Evolutionary conservation across 2,113 vertebrate genomes (phyloP), one percentile per base, ranked within the genome.

Genomic region (Sisor rabdophorus): DNA sequence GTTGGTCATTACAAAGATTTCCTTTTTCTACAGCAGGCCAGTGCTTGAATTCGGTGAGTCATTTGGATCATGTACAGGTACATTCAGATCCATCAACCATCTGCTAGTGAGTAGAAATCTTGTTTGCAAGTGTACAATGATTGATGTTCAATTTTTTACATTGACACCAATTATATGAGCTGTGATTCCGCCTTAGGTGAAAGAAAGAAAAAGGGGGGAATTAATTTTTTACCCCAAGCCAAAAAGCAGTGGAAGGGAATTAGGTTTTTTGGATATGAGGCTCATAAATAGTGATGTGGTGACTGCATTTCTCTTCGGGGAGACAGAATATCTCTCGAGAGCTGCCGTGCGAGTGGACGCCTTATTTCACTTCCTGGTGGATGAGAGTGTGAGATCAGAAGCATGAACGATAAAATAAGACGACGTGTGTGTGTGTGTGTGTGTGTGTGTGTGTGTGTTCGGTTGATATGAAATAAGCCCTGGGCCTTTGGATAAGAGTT

Each of bases 351-450:
- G 67, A 71, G 22, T 70, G 9, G 15, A 15, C 3, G 32, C 48
- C 11, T 71, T 74, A 48, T 78, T 71, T 70, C 55, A 26, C 56
- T 48, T 70, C 47, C 11, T 53, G 44, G 13, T 53, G 13, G 30
- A 71, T 50, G 65, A 4, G 44, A 60, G 19, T 17, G 70, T 16
- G 68, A 79, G 70, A 74, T 79, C 60, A 74, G 48, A 72, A 72
- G 73, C 64, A 30, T 76, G 77, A 65, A 78, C 71, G 80, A 80
- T 75, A 75, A 72, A 80, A 68, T 63, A 70, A 36, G 44, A 28
- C n/a, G 32, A 52, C 16, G 44, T 16, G 40, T 26, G 24, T 52
- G 68, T 70, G 68, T 67, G 63, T 48, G 63, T 47, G 36, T 65
- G 32, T 40, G 44, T 68, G 63, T 67, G 63, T 48, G 63, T 67